These are phyloP conservation scores for Germaria angustata DNA, from an alignment of 2,888 invertebrate species.

Conservation along the genomic window DNA sequence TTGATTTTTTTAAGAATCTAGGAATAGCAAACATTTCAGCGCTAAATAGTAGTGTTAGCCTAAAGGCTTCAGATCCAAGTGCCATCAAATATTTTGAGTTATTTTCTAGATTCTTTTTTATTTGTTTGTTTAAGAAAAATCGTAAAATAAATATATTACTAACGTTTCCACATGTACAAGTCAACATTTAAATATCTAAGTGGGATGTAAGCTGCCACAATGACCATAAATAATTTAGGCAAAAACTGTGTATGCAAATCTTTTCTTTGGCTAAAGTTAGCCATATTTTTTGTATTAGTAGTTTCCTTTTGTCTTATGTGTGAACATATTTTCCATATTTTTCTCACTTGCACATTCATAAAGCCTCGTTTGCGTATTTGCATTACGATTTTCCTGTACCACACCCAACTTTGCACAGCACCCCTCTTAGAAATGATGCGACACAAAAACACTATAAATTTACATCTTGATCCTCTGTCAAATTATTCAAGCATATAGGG, in stretches of 20 bases:
- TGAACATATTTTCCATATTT: background rate
- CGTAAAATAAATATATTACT: background rate
- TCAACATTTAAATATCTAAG: background rate
- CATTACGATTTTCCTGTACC: background rate
- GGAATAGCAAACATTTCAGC: too few species aligned
- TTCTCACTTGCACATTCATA: too few species aligned
- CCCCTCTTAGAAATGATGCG: background rate
- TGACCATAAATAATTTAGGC: slow-evolving; percentile 13
- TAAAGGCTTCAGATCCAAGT: too few species aligned
- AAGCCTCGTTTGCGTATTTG: background rate
- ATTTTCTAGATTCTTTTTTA: background rate
- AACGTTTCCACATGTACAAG: background rate
- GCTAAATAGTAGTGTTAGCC: too few species aligned
- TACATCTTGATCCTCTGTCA: slow-evolving; percentile 77
- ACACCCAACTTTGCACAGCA: background rate
- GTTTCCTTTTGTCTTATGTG: background rate
- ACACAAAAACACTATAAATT: slow-evolving; percentile 68
- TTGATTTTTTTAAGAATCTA: too few species aligned
- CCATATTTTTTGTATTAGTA: slow-evolving; percentile 35
- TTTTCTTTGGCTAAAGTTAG: slow-evolving; percentile 34
- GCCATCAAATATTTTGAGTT: too few species aligned
- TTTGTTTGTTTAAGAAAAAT: background rate
- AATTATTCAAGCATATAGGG: slow-evolving; percentile 72
- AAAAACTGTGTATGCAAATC: slow-evolving; percentile 30
- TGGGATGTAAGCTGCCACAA: background rate